Evolutionary conservation across 1,140 invertebrate genomes (phyloP).

Genomic region (Drosophila quadrilineata): DNA sequence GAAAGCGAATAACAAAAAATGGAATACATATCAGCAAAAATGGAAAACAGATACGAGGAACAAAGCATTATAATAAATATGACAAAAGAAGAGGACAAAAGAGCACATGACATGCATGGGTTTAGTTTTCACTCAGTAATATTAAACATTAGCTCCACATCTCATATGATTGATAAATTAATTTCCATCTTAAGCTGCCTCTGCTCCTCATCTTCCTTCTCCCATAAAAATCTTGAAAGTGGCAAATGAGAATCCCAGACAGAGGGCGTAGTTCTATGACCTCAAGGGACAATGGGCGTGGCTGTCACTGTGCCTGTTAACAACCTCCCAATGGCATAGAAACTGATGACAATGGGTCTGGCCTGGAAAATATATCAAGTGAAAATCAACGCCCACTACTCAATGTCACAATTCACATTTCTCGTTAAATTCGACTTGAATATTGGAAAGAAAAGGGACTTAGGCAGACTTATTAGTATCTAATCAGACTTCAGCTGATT

Average conservation of each 20-base stretch:
- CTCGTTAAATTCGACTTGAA: background rate
- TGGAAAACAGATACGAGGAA: background rate
- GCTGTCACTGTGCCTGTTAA: background rate
- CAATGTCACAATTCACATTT: background rate
- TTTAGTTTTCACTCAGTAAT: too few species aligned
- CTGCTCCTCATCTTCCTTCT: too few species aligned
- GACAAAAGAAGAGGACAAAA: constrained; percentile 12
- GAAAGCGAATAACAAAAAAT: too few species aligned
- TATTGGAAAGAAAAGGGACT: background rate
- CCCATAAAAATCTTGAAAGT: constrained; percentile 2
- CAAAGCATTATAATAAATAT: constrained; percentile 37
- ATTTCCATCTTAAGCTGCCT: too few species aligned
- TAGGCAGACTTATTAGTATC: background rate
- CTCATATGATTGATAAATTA: too few species aligned
- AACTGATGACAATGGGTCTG: constrained; percentile 14
- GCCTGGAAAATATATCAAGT: background rate
- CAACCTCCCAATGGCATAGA: constrained; percentile 10
- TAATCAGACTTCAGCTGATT: background rate
- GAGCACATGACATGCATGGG: constrained; percentile 55
- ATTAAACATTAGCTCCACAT: too few species aligned
- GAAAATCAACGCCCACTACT: background rate
- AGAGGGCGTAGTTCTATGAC: background rate
- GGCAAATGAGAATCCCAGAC: background rate
- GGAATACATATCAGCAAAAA: too few species aligned
- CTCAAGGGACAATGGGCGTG: background rate